phyloP scores from a whole-genome alignment of 1,140 invertebrate genomes.

The Lutraria rhynchaena region DNA sequence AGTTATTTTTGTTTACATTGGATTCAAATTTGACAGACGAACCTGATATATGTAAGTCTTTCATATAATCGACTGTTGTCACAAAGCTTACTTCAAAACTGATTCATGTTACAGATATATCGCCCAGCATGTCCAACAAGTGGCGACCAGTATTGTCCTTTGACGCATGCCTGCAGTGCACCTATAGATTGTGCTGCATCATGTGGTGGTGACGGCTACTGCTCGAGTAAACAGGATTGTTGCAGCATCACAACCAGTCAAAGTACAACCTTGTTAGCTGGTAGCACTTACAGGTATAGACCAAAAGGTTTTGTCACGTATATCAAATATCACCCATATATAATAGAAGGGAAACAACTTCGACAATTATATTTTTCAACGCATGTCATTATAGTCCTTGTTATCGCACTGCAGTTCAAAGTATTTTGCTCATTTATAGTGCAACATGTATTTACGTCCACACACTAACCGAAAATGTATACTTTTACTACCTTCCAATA shows the following conservation, averaged over 20 bases:
- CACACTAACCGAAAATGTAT: too few species aligned
- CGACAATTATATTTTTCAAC: too few species aligned
- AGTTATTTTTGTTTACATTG: neutral
- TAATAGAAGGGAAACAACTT: too few species aligned
- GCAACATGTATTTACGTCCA: too few species aligned
- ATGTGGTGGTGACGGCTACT: conserved; percentile 15
- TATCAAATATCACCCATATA: too few species aligned
- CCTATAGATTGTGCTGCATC: neutral
- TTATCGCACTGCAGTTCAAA: too few species aligned
- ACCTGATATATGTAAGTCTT: neutral
- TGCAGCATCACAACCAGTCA: neutral
- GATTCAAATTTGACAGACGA: neutral
- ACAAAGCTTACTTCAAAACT: too few species aligned
- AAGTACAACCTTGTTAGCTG: neutral
- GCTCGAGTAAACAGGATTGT: neutral
- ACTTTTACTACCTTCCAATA: too few species aligned
- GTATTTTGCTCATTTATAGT: too few species aligned
- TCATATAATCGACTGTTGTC: neutral
- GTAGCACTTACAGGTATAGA: conserved; percentile 3
- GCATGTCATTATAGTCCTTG: too few species aligned
- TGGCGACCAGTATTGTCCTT: neutral
- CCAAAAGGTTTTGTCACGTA: too few species aligned
- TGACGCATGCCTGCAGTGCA: neutral
- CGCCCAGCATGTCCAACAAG: conserved; percentile 3
- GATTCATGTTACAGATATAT: conserved; percentile 39